Evolutionary conservation across 2,113 vertebrate genomes (phyloP).

Genomic region (Carassius gibelio): DNA sequence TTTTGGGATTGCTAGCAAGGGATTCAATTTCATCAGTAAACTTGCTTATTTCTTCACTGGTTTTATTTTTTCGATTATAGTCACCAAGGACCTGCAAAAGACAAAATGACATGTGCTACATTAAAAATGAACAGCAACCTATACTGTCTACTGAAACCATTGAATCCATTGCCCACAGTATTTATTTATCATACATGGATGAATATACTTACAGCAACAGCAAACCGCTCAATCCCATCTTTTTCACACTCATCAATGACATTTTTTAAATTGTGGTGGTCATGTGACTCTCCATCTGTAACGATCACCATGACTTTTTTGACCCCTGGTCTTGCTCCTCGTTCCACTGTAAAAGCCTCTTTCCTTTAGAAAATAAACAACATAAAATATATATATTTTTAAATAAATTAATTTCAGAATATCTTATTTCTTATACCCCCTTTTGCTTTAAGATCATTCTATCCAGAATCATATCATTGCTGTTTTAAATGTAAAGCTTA

Average conservation of each 20-base stretch:
- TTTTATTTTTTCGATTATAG: slow-evolving; percentile 91
- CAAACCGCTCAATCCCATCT: slow-evolving; percentile 88
- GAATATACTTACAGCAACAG: slow-evolving; percentile 87
- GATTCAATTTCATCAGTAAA: slow-evolving; percentile 90
- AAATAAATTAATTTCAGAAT: neutral
- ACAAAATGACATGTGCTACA: neutral
- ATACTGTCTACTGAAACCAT: neutral
- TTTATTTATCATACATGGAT: neutral
- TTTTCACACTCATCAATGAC: slow-evolving; percentile 83
- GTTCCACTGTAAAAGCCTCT: slow-evolving; percentile 87
- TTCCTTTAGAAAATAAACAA: slow-evolving; percentile 70
- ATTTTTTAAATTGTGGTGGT: slow-evolving; percentile 74
- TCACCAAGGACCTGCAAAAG: slow-evolving; percentile 89
- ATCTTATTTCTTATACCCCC: neutral
- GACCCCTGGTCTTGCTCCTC: slow-evolving; percentile 85
- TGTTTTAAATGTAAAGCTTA: neutral
- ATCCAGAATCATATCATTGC: neutral
- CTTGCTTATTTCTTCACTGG: slow-evolving; percentile 74
- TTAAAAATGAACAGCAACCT: neutral
- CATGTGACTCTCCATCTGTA: slow-evolving; percentile 96
- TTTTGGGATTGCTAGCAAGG: slow-evolving; percentile 85
- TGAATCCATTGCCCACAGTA: neutral
- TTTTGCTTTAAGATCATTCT: neutral
- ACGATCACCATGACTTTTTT: slow-evolving; percentile 98
- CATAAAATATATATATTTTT: too few species aligned